A percentile compares a stretch with the other conserved stretches of the same genome.
These are phyloP conservation scores for Ptiloglossa arizonensis DNA, from an alignment of 1,140 invertebrate genomes.

Conservation along the genomic window DNA sequence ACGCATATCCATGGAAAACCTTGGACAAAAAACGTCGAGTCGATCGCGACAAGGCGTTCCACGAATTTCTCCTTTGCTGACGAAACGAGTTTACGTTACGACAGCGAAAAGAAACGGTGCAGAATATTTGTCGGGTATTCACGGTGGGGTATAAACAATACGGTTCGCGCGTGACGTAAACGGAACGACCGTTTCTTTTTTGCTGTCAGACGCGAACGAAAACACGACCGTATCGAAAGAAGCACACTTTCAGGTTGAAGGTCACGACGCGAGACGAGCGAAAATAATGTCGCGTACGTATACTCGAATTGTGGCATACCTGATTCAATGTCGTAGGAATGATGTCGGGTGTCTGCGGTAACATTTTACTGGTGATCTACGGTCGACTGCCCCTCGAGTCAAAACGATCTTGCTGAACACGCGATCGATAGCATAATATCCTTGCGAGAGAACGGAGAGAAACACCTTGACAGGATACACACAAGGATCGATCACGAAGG, in stretches of 20 bases:
- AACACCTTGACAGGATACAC: constrained; percentile 57
- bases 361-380: constrained; percentile 66
- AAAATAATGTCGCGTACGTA: neutral
- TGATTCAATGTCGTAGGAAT: constrained; percentile 75
- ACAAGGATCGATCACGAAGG: constrained; percentile 59
- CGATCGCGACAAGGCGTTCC: neutral
- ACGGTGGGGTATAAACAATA: constrained; percentile 15
- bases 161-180: neutral
- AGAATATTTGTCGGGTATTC: neutral
- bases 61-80: neutral
- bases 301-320: constrained; percentile 55
- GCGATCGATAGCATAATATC: constrained; percentile 59
- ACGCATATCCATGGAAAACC: neutral
- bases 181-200: neutral
- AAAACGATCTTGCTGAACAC: constrained; percentile 51
- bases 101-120: neutral
- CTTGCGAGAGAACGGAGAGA: constrained; percentile 33
- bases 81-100: constrained; percentile 13
- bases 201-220: neutral
- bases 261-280: constrained; percentile 1
- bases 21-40: neutral
- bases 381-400: constrained; percentile 48
- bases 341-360: constrained; percentile 77
- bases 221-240: neutral
- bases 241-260: constrained; percentile 39